Evolutionary conservation across 2,797 vertebrate genomes (phyloP).

Genomic region (Lagorchestes hirsutus): DNA sequence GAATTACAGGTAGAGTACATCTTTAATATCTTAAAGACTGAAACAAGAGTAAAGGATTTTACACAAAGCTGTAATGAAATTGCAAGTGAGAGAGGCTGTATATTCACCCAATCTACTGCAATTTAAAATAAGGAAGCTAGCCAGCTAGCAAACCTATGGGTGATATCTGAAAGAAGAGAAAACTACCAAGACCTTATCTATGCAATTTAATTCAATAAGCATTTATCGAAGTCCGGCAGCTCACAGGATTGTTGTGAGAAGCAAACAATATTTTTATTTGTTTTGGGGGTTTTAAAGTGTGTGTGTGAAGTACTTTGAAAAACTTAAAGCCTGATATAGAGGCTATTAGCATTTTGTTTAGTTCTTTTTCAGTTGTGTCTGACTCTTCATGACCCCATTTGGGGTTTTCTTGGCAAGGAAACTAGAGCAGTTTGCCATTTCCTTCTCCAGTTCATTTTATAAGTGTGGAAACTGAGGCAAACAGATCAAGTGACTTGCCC

Average conservation of each 20-base stretch:
- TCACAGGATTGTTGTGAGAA: not conserved
- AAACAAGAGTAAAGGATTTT: not conserved
- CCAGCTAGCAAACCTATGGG: not conserved
- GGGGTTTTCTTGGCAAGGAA: not conserved
- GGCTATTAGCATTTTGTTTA: not conserved
- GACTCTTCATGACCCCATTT: not conserved
- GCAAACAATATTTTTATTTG: not conserved
- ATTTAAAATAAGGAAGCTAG: not conserved
- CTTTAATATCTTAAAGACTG: not conserved
- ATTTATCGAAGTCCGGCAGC: not conserved
- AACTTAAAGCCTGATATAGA: not conserved
- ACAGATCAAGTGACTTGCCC: not conserved
- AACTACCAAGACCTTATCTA: not conserved
- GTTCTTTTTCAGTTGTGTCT: not conserved
- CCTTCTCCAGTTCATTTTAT: not conserved
- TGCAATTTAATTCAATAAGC: not conserved
- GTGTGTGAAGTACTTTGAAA: not conserved
- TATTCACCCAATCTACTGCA: not conserved
- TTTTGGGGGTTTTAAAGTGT: not conserved
- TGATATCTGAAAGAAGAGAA: not conserved
- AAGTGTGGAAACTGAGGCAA: not conserved
- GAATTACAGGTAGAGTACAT: not conserved
- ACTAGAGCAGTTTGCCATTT: not conserved
- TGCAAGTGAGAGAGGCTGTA: not conserved
- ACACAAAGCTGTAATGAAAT: not conserved